Conservation (phyloP, 2,797 vertebrate genomes). For the Takifugu ocellatus region DNA sequence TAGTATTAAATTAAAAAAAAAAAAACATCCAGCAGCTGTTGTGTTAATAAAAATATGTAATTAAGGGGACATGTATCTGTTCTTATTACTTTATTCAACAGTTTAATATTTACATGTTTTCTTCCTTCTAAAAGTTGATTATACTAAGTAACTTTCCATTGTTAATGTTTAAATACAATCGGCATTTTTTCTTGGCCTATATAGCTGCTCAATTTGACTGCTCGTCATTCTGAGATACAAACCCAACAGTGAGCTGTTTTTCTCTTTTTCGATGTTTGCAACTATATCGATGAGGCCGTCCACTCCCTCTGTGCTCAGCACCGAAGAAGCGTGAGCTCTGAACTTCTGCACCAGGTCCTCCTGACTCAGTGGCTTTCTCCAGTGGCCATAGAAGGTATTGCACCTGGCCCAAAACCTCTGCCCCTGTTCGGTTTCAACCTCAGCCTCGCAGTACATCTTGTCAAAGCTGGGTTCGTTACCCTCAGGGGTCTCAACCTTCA, state of each 20-base stretch:
- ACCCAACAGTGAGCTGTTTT: conserved; percentile 72
- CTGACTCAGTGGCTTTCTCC: conserved; percentile 88
- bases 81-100: conserved; percentile 31
- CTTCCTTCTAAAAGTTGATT: too few species aligned
- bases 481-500: conserved; percentile 74
- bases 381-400: conserved; percentile 90
- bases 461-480: conserved; percentile 88
- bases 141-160: background rate
- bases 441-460: conserved; percentile 83
- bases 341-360: conserved; percentile 85
- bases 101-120: conserved; percentile 14
- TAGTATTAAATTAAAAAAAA: too few species aligned
- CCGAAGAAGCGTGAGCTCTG: conserved; percentile 68
- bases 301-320: conserved; percentile 68
- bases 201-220: background rate
- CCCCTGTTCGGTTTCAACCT: conserved; percentile 64
- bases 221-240: conserved; percentile 73
- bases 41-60: conserved; percentile 9
- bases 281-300: conserved; percentile 77
- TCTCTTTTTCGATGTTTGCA: conserved; percentile 76
- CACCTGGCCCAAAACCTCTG: conserved; percentile 57
- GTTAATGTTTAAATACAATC: background rate
- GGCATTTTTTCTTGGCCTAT: background rate
- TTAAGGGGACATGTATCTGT: conserved; percentile 15
- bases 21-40: background rate